Evolutionary conservation across 2,888 invertebrate species (phyloP).

Genomic region (Agrochola lota): DNA sequence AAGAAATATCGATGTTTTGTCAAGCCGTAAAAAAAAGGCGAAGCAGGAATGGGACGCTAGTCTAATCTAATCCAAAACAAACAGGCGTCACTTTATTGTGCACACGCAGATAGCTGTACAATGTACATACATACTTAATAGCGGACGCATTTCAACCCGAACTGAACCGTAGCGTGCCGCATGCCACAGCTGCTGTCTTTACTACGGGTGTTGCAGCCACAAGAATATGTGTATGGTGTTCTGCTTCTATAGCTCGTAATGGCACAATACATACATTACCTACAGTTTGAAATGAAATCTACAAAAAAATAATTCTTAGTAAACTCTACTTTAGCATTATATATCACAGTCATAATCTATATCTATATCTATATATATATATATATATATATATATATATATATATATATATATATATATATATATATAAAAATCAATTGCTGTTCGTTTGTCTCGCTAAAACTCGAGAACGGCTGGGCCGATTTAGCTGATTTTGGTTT

Average conservation of each 20-base stretch:
- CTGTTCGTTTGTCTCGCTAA: too few relatives aligned
- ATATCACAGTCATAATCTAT: too few relatives aligned
- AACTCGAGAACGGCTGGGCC: too few relatives aligned
- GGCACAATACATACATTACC: neutral
- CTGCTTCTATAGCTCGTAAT: neutral
- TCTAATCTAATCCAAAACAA: constrained; percentile 14
- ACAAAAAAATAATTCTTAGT: neutral
- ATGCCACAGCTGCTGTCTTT: constrained; percentile 26
- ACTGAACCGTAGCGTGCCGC: constrained; percentile 42
- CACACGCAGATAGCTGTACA: constrained; percentile 17
- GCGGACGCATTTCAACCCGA: constrained; percentile 32
- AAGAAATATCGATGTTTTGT: too few relatives aligned
- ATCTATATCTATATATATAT: too few relatives aligned
- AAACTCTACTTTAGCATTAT: too few relatives aligned
- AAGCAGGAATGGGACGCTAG: too few relatives aligned
- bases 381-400: too few relatives aligned
- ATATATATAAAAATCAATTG: too few relatives aligned
- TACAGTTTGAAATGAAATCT: neutral
- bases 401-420: too few relatives aligned
- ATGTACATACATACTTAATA: constrained; percentile 3
- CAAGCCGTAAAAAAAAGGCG: too few relatives aligned
- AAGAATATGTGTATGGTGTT: neutral
- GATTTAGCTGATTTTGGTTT: too few relatives aligned
- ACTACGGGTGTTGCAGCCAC: neutral
- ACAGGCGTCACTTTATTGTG: constrained; percentile 12